Base-by-base conservation (phyloP, 2,113 vertebrate species). In the Boleophthalmus pectinirostris region DNA sequence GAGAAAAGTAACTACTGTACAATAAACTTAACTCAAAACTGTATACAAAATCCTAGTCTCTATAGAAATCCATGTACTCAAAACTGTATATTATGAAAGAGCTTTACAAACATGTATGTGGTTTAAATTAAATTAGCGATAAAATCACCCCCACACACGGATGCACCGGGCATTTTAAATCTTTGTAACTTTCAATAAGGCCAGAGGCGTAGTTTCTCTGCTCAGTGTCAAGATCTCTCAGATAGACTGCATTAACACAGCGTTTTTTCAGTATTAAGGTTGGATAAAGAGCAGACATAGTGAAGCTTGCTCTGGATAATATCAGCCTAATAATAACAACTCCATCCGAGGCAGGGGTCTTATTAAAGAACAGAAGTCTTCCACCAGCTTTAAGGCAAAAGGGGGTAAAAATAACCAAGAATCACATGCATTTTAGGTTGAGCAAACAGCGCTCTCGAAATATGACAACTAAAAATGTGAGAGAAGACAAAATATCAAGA, bases 341-440 rank as follows among this genome's bases (percentile, higher is more conserved):
- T 20, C 25, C 53, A 14, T 43, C 82, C 64, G 76, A 38, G 80
- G 80, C 82, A 72, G 76, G 84, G 73, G 79, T 87, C 80, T 80
- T 73, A 78, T 84, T 84, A 79, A 85, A 86, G 82, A 83, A 69
- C 46, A 77, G 69, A 73, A 75, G 66, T 82, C 76, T 70, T 75
- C 23, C 43, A 57, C 54, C 21, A 68, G 73, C 69, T 75, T 43
- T 18, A 68, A 66, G 38, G 61, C 23, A 70, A 51, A 29, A 68
- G 60, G 60, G 23, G 49, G 58, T n/a, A 67, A 71, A 82, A 80
- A 84, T 72, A 83, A 65, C 51, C 51, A 10, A n/a, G n/a, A 54
- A n/a, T 54, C 51, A 54, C 51, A 54, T 54, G 51, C 7, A 20
- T 9, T 54, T 54, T 54, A 54, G 20, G 20, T n/a, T 21, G 20